These are phyloP conservation scores for Circus cinereus DNA, from an alignment of 2,797 vertebrate species.

Conservation along the genomic window DNA sequence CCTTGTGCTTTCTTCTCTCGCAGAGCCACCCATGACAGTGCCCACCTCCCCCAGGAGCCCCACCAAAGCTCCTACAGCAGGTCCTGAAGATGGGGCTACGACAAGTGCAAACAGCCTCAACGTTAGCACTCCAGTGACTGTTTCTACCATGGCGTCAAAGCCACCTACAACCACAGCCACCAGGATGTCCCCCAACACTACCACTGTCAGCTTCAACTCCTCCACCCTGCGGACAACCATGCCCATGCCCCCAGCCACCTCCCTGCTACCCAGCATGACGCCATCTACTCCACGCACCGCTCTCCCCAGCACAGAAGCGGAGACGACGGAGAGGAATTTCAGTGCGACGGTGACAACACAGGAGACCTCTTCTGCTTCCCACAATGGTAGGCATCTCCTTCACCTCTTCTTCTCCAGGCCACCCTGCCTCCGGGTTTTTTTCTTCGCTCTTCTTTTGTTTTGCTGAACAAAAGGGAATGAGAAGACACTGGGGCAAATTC, in stretches of 20 bases:
- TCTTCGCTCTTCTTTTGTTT: background rate
- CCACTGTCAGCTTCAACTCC: constrained; percentile 35
- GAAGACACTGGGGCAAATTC: background rate
- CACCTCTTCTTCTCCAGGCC: background rate
- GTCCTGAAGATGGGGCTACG: constrained; percentile 20
- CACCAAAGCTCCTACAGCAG: constrained; percentile 36
- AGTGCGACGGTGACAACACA: background rate
- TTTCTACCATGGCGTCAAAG: constrained; percentile 18
- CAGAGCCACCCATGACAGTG: constrained; percentile 56
- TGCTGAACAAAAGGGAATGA: background rate
- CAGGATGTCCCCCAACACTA: constrained; percentile 22
- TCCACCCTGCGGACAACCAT: constrained; percentile 20
- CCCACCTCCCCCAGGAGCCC: constrained; percentile 35
- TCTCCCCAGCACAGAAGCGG: background rate
- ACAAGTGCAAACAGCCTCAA: constrained; percentile 21
- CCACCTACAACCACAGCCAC: constrained; percentile 17
- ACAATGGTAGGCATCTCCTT: constrained; percentile 22
- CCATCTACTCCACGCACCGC: background rate
- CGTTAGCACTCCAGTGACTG: constrained; percentile 46
- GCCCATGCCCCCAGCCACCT: constrained; percentile 15
- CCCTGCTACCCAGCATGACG: constrained; percentile 12
- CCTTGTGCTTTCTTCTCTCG: background rate
- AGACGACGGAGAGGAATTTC: background rate
- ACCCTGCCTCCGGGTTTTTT: background rate
- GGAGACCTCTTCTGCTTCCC: constrained; percentile 58